These are phyloP conservation scores for Dendrolimus kikuchii DNA, from an alignment of 1,140 invertebrate genomes.

Conservation along the genomic window DNA sequence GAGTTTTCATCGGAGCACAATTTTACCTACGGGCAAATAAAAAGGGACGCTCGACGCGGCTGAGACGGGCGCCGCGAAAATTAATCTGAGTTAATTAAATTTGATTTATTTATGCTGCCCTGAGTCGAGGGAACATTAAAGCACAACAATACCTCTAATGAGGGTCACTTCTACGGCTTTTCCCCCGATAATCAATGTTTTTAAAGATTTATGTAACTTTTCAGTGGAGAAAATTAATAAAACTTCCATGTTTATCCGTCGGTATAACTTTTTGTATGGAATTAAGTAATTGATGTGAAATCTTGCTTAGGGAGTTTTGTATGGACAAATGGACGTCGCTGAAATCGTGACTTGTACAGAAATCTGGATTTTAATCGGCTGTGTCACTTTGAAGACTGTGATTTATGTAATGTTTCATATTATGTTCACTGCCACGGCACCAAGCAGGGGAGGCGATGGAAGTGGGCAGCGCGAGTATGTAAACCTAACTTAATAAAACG, in stretches of 20 bases:
- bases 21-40: conserved; percentile 55
- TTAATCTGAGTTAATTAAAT: conserved; percentile 67
- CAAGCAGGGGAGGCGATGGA: too few species aligned
- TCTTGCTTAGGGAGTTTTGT: too few species aligned
- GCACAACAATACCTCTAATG: conserved; percentile 60
- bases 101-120: conserved; percentile 63
- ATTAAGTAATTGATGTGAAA: too few species aligned
- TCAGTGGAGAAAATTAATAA: conserved; percentile 20
- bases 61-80: conserved; percentile 51
- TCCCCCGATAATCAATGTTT: conserved; percentile 48
- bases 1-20: conserved; percentile 38
- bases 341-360: too few species aligned
- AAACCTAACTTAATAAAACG: too few species aligned
- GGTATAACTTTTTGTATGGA: too few species aligned
- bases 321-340: too few species aligned
- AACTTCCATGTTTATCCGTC: conserved; percentile 4
- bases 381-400: too few species aligned
- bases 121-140: conserved; percentile 43
- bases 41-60: conserved; percentile 42
- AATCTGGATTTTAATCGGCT: too few species aligned
- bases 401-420: too few species aligned
- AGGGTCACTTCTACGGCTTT: conserved; percentile 61
- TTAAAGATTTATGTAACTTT: conserved; percentile 30
- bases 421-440: too few species aligned
- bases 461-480: too few species aligned